Base-by-base conservation (phyloP, 2,888 invertebrate species). In the Leucoma salicis region DNA sequence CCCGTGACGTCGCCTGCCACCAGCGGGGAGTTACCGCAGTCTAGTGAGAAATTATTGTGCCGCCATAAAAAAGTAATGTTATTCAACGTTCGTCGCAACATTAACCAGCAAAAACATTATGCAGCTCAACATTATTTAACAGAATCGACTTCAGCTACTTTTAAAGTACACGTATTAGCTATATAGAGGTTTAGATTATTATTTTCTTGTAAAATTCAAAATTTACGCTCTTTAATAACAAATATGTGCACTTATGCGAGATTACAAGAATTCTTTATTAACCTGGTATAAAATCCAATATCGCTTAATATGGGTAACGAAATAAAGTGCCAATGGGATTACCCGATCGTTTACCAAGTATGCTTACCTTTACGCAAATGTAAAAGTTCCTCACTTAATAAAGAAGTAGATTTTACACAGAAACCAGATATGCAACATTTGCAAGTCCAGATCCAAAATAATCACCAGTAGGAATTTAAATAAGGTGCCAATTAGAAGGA, bases 401-500 rank as follows among this genome's bases (percentile, higher is more conserved):
- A 84, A 85, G 76, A 73, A 75, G 80, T 78, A 72, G 70, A 73
- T 80, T 82, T 83, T 76, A 80, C 74, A 74, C 65, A 61, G 65
- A 69, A 78, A 76, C 77, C 75, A 66, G 82, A 77, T 74, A 73
- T 68, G 71, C 74, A 67, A 69, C 71, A 68, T 73, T 64, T 67
- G 68, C 62, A 59, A 66, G 63, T 68, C 73, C 67, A 63, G 74
- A 71, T 74, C 77, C 74, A 56, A 82, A 82, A 82, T 79, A 78
- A 81, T 78, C 72, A 71, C 70, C 66, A 53, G 70, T 65, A 66
- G 61, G 80, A 81, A 84, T 83, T 83, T 80, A 79, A 82, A 83
- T 84, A 83, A 80, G 78, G 77, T 78, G 79, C 80, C 83, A 85
- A 85, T 87, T 85, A 86, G 82, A 82, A 77, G 67, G 58, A 62